phyloP scores from a whole-genome alignment of 2,797 vertebrate species.

The Macroramphosus scolopax region DNA sequence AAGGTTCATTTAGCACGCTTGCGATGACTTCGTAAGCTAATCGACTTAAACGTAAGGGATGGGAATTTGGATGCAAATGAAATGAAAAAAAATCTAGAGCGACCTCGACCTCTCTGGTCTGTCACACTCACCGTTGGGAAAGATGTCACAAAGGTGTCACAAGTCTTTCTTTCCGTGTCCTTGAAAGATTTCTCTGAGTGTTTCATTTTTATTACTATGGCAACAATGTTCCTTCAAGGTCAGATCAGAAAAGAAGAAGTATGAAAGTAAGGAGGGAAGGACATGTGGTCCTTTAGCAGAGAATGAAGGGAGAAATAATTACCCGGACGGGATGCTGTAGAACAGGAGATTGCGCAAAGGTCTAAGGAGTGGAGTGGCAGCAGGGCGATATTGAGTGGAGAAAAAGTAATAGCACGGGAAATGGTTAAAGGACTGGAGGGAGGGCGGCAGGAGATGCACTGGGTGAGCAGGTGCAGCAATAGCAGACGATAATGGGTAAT shows the following conservation, averaged over 20 bases:
- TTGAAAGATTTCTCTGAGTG: conserved; percentile 34
- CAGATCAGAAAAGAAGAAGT: conserved; percentile 16
- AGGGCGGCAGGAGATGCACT: conserved; percentile 13
- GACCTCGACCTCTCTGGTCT: conserved; percentile 55
- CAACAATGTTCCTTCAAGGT: conserved; percentile 24
- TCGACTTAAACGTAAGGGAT: no score
- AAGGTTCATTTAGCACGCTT: no score
- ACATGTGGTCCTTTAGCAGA: neutral
- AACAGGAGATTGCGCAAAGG: neutral
- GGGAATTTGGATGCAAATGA: no score
- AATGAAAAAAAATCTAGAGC: no score
- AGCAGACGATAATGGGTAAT: conserved; percentile 65
- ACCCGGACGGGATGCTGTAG: conserved; percentile 1
- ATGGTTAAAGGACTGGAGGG: conserved; percentile 12
- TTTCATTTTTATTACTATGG: conserved; percentile 7
- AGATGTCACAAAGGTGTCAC: conserved; percentile 6
- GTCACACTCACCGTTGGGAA: conserved; percentile 46
- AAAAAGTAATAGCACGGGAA: conserved; percentile 13
- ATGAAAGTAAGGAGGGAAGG: neutral
- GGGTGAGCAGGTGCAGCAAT: conserved; percentile 64
- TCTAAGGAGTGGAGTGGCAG: no score
- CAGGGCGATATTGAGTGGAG: no score
- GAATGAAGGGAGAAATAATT: conserved; percentile 12
- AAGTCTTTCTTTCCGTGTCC: conserved; percentile 21
- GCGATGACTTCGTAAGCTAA: no score